phyloP scores from a whole-genome alignment of 2,888 invertebrate species.

The Pachycephus smyrnensis region DNA sequence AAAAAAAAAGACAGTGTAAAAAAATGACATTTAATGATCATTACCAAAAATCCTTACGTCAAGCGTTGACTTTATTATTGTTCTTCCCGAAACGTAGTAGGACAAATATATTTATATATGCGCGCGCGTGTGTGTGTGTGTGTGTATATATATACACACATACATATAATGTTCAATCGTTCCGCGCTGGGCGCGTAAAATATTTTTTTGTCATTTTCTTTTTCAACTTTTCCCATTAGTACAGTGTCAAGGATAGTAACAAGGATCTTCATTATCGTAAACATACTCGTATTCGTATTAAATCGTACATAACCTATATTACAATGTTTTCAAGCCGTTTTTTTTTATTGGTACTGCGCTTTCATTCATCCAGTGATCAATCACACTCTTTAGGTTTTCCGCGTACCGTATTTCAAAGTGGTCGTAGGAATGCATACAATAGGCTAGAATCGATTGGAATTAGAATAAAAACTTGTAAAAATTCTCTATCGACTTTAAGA shows the following conservation, averaged over 20 bases:
- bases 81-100: neutral
- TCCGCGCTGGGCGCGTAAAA: neutral
- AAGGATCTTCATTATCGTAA: neutral
- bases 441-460: neutral
- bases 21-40: neutral
- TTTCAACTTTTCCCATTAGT: neutral
- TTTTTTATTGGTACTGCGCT: neutral
- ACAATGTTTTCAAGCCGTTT: neutral
- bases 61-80: neutral
- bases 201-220: neutral
- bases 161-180: neutral
- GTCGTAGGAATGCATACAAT: neutral
- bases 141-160: neutral
- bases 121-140: too few relatives aligned
- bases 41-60: neutral
- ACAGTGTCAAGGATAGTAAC: neutral
- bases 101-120: neutral
- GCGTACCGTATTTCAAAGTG: neutral
- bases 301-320: slow-evolving; percentile 6
- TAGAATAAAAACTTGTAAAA: neutral
- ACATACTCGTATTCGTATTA: slow-evolving; percentile 4
- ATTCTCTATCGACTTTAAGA: neutral
- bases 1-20: neutral
- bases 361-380: neutral
- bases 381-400: neutral